Evolutionary conservation across 1,140 invertebrate species (phyloP), one percentile per base, ranked within the genome.

Genomic region (Octopus bimaculoides): DNA sequence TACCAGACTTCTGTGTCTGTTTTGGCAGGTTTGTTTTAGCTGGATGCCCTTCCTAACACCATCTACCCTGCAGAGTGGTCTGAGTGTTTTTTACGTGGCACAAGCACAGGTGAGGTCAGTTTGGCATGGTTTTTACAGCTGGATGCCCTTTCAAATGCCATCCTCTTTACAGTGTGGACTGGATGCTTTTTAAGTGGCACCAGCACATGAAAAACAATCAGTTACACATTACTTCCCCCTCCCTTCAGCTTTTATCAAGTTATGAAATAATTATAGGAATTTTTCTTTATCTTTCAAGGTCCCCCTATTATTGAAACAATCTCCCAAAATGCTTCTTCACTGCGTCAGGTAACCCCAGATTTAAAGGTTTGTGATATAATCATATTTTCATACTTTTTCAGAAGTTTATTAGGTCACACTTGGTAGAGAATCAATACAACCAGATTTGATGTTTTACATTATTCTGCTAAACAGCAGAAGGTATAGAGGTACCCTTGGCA

Each of bases 281-380:
- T 14, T 76, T 76, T 80, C 54, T 74, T 81, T 52, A 77, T 56
- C 20, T 84, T 87, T 86, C 52, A 83, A 96, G 96, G 97, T 71
- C 97, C 97, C 77, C 95, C 96, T 12, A 97, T 97, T 8, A 97
- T 96, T 8, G 93, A 92, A 76, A 95, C 94, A 8, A 93, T 92
- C 0, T 92, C 94, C 90, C 92, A 89, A 88, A 93, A 89, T 90
- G 93, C 89, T 5, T 90, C 91, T 12, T 85, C 90, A 8, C 73
- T 91, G 12, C 82, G 86, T 10, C 86, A 88, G 74, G 89, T 91
- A 79, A 87, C 91, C 78, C 93, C 93, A 84, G 89, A 93, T n/a
- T 94, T 84, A 77, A 84, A 84, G 81, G 84, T 84, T 52, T 52
- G 74, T 75, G 1, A 6, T 71, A 41, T 41, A 41, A 41, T 3